A percentile compares a stretch with the other conserved stretches of the same genome.
Conservation (phyloP, 2,888 invertebrate genomes). For the Ischnura elegans region DNA sequence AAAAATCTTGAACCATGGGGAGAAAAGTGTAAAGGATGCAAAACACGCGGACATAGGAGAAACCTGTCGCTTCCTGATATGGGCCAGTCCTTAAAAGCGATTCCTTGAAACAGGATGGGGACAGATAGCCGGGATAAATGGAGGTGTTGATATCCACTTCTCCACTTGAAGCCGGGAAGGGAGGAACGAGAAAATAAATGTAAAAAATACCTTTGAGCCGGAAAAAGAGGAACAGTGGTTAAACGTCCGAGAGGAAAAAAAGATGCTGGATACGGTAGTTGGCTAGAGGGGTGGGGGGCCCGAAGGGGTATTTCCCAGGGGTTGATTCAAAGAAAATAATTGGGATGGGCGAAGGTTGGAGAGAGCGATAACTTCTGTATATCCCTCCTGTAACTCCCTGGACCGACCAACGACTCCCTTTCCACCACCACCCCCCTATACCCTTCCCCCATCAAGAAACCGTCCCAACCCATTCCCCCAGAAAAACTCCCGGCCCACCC, state of each 20-base stretch:
- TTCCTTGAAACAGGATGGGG: not conserved
- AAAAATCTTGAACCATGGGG: too few species aligned
- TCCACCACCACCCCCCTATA: not conserved
- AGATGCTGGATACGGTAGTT: not conserved
- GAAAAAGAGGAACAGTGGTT: not conserved
- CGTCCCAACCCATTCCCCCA: slow-evolving; percentile 68
- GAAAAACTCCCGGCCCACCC: not conserved
- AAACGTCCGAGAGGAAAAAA: not conserved
- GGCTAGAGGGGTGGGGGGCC: not conserved
- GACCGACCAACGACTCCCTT: not conserved
- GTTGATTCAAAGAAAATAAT: not conserved
- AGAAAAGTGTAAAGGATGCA: too few species aligned
- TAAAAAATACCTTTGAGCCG: not conserved
- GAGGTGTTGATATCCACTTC: not conserved
- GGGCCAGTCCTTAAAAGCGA: not conserved
- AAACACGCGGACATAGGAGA: not conserved
- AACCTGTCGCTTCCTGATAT: not conserved
- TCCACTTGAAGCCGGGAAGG: not conserved
- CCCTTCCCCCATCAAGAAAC: not conserved
- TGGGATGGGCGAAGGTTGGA: not conserved
- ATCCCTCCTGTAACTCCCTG: not conserved
- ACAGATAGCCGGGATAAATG: not conserved
- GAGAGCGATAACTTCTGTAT: slow-evolving; percentile 35
- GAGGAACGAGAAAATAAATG: not conserved
- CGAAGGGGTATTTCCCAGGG: not conserved